Evolutionary conservation across 2,113 vertebrate species (phyloP).

Genomic region (Callipepla californica): DNA sequence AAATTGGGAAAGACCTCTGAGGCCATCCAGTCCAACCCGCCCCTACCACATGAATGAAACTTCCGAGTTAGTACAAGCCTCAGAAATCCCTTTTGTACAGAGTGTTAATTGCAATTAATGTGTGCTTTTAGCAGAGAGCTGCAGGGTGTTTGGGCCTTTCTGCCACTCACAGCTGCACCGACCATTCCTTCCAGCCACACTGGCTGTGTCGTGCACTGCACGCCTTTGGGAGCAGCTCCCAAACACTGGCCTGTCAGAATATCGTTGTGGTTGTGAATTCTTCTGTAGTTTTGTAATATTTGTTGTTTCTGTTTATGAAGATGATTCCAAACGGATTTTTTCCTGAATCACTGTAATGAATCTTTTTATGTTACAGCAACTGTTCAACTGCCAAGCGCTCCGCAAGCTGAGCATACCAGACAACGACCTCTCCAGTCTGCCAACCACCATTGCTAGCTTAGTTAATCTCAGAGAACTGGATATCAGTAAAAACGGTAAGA

Average conservation of each 20-base stretch:
- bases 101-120: accelerated
- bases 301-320: background rate
- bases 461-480: conserved; percentile 98
- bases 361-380: conserved; percentile 86
- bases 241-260: background rate
- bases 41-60: background rate
- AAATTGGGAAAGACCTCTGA: no score
- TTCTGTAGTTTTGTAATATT: background rate
- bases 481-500: conserved; percentile 99
- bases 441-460: conserved; percentile 95
- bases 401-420: conserved; percentile 97
- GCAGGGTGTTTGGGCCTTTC: background rate
- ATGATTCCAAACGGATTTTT: background rate
- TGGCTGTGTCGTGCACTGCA: background rate
- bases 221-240: background rate
- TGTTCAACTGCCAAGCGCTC: conserved; percentile 98
- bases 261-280: background rate
- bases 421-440: conserved; percentile 96
- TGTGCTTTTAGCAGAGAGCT: background rate
- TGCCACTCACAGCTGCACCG: accelerated
- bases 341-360: background rate
- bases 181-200: accelerated
- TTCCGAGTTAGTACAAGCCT: background rate
- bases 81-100: accelerated
- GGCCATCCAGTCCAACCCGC: no score